Evolutionary conservation across 2,113 vertebrate species (phyloP).

Genomic region (Aptenodytes forsteri): DNA sequence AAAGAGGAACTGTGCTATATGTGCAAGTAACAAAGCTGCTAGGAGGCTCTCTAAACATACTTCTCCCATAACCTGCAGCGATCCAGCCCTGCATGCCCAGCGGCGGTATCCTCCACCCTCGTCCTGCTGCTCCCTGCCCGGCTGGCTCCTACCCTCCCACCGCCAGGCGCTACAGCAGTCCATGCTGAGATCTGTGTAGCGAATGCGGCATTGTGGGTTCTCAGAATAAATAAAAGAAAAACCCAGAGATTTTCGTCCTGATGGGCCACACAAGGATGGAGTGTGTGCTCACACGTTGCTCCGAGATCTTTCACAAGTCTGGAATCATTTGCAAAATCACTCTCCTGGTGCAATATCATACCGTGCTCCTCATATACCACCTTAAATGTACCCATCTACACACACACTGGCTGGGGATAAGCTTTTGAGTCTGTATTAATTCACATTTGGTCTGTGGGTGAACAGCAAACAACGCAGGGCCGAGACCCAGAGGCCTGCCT

Average conservation of each 20-base stretch:
- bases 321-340: neutral
- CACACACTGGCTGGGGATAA: neutral
- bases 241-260: neutral
- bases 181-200: neutral
- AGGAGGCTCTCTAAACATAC: neutral
- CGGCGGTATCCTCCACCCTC: neutral
- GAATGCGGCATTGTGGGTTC: neutral
- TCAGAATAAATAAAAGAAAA: neutral
- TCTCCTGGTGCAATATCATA: neutral
- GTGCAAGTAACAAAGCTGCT: neutral
- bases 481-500: neutral
- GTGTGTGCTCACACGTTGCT: accelerated
- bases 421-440: neutral
- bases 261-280: neutral
- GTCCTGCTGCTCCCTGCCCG: neutral
- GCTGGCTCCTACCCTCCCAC: neutral
- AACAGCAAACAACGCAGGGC: accelerated
- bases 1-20: neutral
- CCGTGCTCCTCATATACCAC: neutral
- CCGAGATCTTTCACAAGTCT: neutral
- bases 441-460: neutral
- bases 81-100: neutral
- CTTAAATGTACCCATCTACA: neutral
- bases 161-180: neutral
- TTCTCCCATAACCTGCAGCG: neutral